Percentiles rank a stretch among this genome's conserved stretches.
phyloP scores from a whole-genome alignment of 2,113 vertebrate species.

The Carassius gibelio region DNA sequence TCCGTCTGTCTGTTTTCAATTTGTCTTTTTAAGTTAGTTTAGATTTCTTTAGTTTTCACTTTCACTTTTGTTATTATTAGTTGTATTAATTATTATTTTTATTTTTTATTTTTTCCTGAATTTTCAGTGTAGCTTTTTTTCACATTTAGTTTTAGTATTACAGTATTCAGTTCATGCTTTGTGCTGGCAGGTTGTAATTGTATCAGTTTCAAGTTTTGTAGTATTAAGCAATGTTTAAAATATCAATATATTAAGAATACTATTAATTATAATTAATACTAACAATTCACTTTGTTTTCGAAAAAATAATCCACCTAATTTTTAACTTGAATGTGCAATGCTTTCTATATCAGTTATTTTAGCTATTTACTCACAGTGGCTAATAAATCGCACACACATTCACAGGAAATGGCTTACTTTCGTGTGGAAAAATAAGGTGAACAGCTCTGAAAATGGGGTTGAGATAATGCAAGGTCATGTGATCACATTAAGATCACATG shows the following conservation, averaged over 20 bases:
- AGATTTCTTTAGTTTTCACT: neutral
- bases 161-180: too few species aligned
- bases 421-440: neutral
- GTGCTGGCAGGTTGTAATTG: neutral
- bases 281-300: neutral
- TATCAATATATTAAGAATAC: too few species aligned
- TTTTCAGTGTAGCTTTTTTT: neutral
- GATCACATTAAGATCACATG: neutral
- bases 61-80: neutral
- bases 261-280: too few species aligned
- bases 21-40: neutral
- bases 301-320: neutral
- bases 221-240: too few species aligned
- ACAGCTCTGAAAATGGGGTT: neutral
- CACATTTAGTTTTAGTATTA: neutral
- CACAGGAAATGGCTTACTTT: neutral
- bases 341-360: neutral
- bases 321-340: neutral
- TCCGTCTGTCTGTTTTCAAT: too few species aligned
- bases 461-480: neutral
- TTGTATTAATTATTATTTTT: neutral
- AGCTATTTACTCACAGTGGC: neutral
- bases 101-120: neutral
- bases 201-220: neutral
- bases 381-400: neutral